These are phyloP conservation scores for Heliocidaris erythrogramma DNA, from an alignment of 35 echinoderm and acorn worm species.

Conservation along the genomic window DNA sequence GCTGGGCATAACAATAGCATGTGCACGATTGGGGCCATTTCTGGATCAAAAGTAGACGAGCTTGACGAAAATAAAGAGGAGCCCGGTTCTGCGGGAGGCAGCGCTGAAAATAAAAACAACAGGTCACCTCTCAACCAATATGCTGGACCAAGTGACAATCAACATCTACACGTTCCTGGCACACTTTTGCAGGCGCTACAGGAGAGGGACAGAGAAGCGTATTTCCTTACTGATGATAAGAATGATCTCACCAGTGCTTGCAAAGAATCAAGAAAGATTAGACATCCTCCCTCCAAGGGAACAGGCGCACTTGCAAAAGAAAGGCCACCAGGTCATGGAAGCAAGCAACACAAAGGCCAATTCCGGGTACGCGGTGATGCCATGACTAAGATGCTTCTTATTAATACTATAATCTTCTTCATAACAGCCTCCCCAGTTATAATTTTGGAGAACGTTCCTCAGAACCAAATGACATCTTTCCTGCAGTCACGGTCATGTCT, in stretches of 20 bases:
- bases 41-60: not conserved
- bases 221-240: not conserved
- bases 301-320: not conserved
- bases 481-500: not conserved
- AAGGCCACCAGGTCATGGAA: not conserved
- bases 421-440: not conserved
- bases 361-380: not conserved
- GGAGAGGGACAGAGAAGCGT: not conserved
- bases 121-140: not conserved
- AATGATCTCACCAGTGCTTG: not conserved
- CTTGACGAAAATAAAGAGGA: not conserved
- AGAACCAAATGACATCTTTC: not conserved
- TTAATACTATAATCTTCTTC: constrained; percentile 20
- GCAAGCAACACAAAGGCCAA: not conserved
- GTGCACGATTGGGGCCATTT: not conserved
- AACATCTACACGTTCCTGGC: not conserved
- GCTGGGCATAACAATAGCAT: not conserved
- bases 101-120: not conserved
- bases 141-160: not conserved
- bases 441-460: not conserved
- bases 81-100: not conserved
- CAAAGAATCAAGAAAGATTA: not conserved
- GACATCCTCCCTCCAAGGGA: not conserved
- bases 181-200: not conserved
- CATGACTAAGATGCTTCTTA: constrained; percentile 37